Evolutionary conservation across 1,140 invertebrate species (phyloP), one percentile per base, ranked within the genome.

Genomic region (Yoshiicerus persimilis): DNA sequence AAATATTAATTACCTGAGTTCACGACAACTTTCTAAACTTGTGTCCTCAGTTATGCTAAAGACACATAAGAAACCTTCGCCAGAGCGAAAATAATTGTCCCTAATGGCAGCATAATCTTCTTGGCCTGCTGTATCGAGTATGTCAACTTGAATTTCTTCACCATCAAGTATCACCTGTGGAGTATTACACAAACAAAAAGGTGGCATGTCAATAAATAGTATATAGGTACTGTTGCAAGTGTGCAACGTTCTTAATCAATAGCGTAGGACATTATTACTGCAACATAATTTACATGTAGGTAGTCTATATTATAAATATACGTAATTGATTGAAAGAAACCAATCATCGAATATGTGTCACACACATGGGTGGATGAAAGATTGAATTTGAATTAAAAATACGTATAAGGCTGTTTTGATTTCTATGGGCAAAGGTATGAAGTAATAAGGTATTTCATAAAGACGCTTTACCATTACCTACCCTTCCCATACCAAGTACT

Each of bases 11-110:
- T 93, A 99, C 97, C 98, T 97, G 93, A 99, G 99, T 94, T 99
- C 99, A 93, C 98, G 96, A 89, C 98, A 99, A 8, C 98, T 97
- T 93, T 99, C 97, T 94, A 99, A 99, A 92, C 98, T 99, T 92
- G 99, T 98, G 91, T 97, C 97, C 93, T 99, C 99, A 70, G 98
- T 99, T 91, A 99, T 99, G 66, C 98, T 99, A 94, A 99, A 99
- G 13, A 99, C 99, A 93, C 98, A 99, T 41, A 99, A 95, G 93
- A 99, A 99, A 30, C 99, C 99, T 94, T 99, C 99, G 20, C 99
- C 99, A 92, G 97, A 99, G 84, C 99, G 95, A 94, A 99, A 99
- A 94, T 99, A 99, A 93, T 99, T 99, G 93, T 99, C 99, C 91
- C 99, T 91, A 91, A 99, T 99, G 84, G 98, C 98, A 77, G 98